Conservation (phyloP, 2,797 vertebrate genomes). For the Cynopterus sphinx region DNA sequence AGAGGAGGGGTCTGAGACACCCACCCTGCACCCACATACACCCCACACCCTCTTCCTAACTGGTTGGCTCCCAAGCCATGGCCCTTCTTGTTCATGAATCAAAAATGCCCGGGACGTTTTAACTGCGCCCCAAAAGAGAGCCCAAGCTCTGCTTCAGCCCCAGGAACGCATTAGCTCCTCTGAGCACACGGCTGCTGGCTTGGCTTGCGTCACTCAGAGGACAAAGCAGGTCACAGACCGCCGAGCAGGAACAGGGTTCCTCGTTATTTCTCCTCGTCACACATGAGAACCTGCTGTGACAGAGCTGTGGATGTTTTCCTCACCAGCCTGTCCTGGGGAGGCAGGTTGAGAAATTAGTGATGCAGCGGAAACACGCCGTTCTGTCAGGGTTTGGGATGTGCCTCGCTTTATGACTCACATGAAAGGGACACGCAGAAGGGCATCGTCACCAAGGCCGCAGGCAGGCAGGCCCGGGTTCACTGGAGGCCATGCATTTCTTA, state of each 20-base stretch:
- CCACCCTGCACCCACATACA: fast-evolving
- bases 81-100: background rate
- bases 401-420: background rate
- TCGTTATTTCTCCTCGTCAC: background rate
- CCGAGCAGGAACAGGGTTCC: background rate
- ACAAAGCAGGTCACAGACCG: background rate
- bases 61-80: background rate
- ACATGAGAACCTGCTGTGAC: background rate
- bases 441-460: fast-evolving
- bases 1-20: background rate
- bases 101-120: fast-evolving
- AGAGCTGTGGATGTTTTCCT: background rate
- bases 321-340: background rate
- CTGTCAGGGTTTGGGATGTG: background rate
- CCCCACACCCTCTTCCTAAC: background rate
- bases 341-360: background rate
- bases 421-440: background rate
- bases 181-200: background rate
- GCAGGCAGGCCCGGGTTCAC: background rate
- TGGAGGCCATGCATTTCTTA: fast-evolving
- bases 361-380: background rate
- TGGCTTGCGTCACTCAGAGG: background rate
- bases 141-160: fast-evolving
- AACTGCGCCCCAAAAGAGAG: background rate
- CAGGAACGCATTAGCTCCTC: background rate